Percentiles rank a stretch among this genome's conserved stretches.
Conservation (phyloP, 2,888 invertebrate genomes). For the Drosophila macrothrix region DNA sequence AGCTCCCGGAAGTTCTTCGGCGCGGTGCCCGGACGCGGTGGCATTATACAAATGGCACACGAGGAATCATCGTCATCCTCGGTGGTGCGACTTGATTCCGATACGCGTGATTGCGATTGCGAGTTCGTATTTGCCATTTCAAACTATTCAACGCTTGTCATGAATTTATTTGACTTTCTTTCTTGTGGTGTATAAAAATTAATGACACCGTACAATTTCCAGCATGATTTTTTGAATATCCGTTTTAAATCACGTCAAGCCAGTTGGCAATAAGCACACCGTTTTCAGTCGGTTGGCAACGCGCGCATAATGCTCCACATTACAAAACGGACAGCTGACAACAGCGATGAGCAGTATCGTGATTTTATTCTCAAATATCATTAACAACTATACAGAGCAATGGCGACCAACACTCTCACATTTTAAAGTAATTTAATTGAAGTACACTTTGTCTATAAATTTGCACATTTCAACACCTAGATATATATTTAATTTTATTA, state of each 20-base stretch:
- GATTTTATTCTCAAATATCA: neutral
- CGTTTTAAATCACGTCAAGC: conserved; percentile 12
- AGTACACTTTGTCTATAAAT: neutral
- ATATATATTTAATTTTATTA: neutral
- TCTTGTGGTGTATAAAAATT: conserved; percentile 24
- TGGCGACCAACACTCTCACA: too few species aligned
- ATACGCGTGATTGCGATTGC: too few species aligned
- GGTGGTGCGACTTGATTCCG: neutral
- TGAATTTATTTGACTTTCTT: conserved; percentile 17
- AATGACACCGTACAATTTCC: conserved; percentile 13
- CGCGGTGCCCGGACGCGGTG: conserved; percentile 68
- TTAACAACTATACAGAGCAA: rapidly evolving
- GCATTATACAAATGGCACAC: conserved; percentile 61
- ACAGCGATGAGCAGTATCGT: conserved; percentile 10
- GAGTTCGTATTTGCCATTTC: neutral
- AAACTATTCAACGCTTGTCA: neutral
- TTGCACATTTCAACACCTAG: neutral
- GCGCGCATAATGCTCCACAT: neutral
- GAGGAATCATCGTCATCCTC: neutral
- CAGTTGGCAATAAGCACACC: conserved; percentile 18
- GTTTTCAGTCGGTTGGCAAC: conserved; percentile 32
- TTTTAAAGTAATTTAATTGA: neutral
- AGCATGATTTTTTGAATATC: neutral
- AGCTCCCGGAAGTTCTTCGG: conserved; percentile 63
- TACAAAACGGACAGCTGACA: conserved; percentile 26